Base-by-base conservation (phyloP, 2,888 invertebrate genomes). In the Drosophila crucigera region DNA sequence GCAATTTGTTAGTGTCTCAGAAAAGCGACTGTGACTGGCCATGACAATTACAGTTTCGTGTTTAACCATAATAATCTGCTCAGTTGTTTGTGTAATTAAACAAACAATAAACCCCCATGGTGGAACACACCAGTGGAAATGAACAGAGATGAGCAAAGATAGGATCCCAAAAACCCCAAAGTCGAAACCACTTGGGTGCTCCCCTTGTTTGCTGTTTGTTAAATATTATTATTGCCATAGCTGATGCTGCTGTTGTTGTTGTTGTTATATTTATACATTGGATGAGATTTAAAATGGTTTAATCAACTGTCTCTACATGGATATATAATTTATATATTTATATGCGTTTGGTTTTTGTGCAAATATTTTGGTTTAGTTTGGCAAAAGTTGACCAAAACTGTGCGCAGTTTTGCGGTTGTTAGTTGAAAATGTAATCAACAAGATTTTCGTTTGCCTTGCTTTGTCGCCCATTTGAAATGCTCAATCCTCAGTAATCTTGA, bases 51-150 rank as follows among this genome's bases (percentile, higher is more conserved):
- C 84, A 82, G 76, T 86, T 84, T 80, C 86, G 84, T 85, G 89
- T 86, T 89, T 89, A 86, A 89, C 85, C 85, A 84, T 89, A 85
- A 89, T 85, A 85, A 82, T 85, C 85, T 89, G 89, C 76, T 73
- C 78, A 68, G 78, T 78, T 86, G 82, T 86, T 89, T 86, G 86
- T 77, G 80, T 84, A 86, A 86, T 86, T 89, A 86, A 85, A 89
- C 82, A 89, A 84, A 84, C 82, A 86, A 82, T 82, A 80, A 89
- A 66, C 71, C 71, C 52, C 66, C 22, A 4, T 25, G 54, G 61
- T 60, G 64, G 50, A 61, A 70, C 35, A n/a, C 56, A 56, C 31
- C 56, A 62, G 68, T 68, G 59, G 59, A 65, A 47, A 50, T 63
- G n/a, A 53, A 47, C 59, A 35, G 28, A 39, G 25, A 39, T 28